Conservation (phyloP, 1,140 invertebrate genomes). For the Andricus grossulariae region DNA sequence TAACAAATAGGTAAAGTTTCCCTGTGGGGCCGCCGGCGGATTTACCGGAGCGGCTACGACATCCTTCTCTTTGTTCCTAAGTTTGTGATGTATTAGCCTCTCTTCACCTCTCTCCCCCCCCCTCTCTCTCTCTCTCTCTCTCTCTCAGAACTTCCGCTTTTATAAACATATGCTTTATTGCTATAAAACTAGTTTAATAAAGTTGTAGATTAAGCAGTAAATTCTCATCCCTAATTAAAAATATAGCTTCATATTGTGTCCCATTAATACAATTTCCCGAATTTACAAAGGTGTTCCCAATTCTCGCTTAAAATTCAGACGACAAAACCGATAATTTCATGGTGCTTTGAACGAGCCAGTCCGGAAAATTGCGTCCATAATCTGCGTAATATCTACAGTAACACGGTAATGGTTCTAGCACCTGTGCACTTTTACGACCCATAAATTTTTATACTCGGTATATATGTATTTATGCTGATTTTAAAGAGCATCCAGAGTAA, state of each 20-base stretch:
- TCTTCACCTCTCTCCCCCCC: slow-evolving; percentile 56
- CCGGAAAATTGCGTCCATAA: slow-evolving; percentile 23
- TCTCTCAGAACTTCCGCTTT: slow-evolving; percentile 36
- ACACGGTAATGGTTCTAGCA: slow-evolving; percentile 11
- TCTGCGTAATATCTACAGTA: slow-evolving; percentile 21
- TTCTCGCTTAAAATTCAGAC: slow-evolving; percentile 15
- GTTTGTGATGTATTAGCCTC: slow-evolving; percentile 76
- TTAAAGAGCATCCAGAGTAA: not conserved
- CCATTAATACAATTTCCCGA: not conserved
- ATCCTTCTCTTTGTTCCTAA: slow-evolving; percentile 74
- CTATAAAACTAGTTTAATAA: not conserved
- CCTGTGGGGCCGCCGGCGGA: slow-evolving; percentile 62
- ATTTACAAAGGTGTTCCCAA: not conserved
- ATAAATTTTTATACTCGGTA: slow-evolving; percentile 17
- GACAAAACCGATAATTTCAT: slow-evolving; percentile 23
- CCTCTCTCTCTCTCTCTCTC: slow-evolving; percentile 48
- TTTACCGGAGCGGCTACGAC: slow-evolving; percentile 65
- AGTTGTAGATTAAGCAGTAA: too few species aligned
- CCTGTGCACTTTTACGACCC: slow-evolving; percentile 4
- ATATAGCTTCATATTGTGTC: too few species aligned
- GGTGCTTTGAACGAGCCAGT: slow-evolving; percentile 11
- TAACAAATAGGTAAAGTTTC: slow-evolving; percentile 77
- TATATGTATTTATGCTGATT: slow-evolving; percentile 22
- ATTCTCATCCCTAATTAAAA: too few species aligned
- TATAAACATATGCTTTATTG: slow-evolving; percentile 16